Evolutionary conservation across 2,113 vertebrate genomes (phyloP).

Genomic region (Meleagris gallopavo): DNA sequence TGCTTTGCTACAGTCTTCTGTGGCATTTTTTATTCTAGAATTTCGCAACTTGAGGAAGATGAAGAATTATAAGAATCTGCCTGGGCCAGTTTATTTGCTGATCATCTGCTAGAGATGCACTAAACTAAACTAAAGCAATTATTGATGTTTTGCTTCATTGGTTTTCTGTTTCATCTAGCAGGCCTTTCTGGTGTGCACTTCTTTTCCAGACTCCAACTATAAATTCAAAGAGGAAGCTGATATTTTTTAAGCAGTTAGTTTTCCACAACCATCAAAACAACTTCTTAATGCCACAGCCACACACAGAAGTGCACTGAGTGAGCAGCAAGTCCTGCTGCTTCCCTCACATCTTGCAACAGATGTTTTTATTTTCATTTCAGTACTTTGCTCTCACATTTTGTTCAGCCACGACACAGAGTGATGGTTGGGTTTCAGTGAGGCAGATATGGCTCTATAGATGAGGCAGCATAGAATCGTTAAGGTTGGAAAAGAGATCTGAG

Average conservation of each 20-base stretch:
- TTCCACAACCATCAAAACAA: background rate
- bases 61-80: background rate
- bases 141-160: background rate
- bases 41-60: background rate
- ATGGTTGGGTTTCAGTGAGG: accelerated
- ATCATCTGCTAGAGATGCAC: accelerated
- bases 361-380: background rate
- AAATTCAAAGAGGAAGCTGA: background rate
- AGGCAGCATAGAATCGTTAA: background rate
- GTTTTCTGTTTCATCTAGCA: background rate
- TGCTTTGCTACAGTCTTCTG: background rate
- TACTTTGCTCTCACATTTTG: background rate
- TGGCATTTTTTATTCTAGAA: background rate
- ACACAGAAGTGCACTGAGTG: background rate
- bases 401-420: background rate
- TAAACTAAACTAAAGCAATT: background rate
- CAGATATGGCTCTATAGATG: accelerated
- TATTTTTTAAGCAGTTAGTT: background rate
- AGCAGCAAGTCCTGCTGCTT: background rate
- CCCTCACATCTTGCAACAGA: accelerated
- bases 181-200: background rate
- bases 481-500: too few relatives aligned
- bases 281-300: background rate
- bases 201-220: background rate
- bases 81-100: background rate